Base-by-base conservation (phyloP, 2,888 invertebrate genomes). In the Diarsia brunnea region DNA sequence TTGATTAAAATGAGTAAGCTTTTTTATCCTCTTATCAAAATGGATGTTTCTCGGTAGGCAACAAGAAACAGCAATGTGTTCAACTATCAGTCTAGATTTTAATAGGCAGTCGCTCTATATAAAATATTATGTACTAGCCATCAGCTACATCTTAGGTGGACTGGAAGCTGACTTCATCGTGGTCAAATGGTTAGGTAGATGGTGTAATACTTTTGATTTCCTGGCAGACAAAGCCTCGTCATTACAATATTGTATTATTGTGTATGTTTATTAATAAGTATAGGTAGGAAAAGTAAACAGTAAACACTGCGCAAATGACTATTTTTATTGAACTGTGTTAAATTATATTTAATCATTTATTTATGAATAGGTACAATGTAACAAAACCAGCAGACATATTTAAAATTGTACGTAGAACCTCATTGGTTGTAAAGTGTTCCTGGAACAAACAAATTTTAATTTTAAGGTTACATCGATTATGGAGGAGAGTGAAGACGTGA, bases 381-480 rank as follows among this genome's bases (percentile, higher is more conserved):
- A 68, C 38, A 66, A 60, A 11, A n/a, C 4, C 14, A 55, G 19
- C 58, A 63, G 45, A 27, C 14, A 27, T 49, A 21, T 61, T 38
- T 21, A 47, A 47, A 14, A 10, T 63, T 73, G 53, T 61, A 21
- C 58, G 72, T 85, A 75, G 75, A 64, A 38, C 27, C 47, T 60
- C 63, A 19, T 66, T 70, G 84, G 65, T 73, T 60, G 38, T 68
- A 72, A 81, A 75, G 83, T 79, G 87, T 87, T 86, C 87, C 87
- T 89, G 88, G 91, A 90, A 87, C 86, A 82, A 82, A 61, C 19
- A 79, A 88, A 92, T 91, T 94, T 95, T 92, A 88, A 90, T 94
- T 96, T 96, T 86, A 96, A 96, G 96, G 95, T 95, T 81, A 82
- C 95, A 82, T 87, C 94, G 88, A 94, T 93, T 88, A 93, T 93